Conservation (phyloP, 2,113 vertebrate species). For the Scartelaos histophorus region DNA sequence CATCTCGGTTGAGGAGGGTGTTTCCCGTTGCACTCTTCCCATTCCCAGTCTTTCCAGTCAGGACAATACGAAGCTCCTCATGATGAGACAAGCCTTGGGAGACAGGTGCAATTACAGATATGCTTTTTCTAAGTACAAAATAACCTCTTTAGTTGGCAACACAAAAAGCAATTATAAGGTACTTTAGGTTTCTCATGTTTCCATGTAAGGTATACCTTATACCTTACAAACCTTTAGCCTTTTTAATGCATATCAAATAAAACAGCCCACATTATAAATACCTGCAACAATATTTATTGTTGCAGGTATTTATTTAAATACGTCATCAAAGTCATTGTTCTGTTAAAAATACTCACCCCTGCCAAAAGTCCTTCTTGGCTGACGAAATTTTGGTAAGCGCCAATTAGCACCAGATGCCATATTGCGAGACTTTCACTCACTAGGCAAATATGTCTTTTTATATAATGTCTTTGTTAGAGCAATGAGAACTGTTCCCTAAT, state of each 20-base stretch:
- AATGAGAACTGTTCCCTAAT: background rate
- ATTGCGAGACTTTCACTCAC: background rate
- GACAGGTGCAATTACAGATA: too few relatives aligned
- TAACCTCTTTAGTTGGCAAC: too few relatives aligned
- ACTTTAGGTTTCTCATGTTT: too few relatives aligned
- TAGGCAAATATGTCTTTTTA: too few relatives aligned
- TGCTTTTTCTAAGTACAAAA: too few relatives aligned
- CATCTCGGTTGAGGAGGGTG: constrained; percentile 1
- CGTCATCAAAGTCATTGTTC: background rate
- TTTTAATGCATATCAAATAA: too few relatives aligned
- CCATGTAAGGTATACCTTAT: too few relatives aligned
- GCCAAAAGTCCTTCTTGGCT: background rate
- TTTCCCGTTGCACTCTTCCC: constrained; percentile 40
- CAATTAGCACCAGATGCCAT: background rate
- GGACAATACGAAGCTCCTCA: constrained; percentile 14
- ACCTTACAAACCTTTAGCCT: too few relatives aligned
- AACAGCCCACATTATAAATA: too few relatives aligned
- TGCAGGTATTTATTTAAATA: too few relatives aligned
- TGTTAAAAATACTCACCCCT: background rate
- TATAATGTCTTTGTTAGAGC: background rate
- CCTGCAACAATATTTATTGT: too few relatives aligned
- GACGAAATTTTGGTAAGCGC: background rate
- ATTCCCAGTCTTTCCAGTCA: constrained; percentile 40
- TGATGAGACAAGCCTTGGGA: background rate
- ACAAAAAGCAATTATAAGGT: too few relatives aligned